phyloP scores from a whole-genome alignment of 2,888 invertebrate genomes.

The Heliconius hortense region DNA sequence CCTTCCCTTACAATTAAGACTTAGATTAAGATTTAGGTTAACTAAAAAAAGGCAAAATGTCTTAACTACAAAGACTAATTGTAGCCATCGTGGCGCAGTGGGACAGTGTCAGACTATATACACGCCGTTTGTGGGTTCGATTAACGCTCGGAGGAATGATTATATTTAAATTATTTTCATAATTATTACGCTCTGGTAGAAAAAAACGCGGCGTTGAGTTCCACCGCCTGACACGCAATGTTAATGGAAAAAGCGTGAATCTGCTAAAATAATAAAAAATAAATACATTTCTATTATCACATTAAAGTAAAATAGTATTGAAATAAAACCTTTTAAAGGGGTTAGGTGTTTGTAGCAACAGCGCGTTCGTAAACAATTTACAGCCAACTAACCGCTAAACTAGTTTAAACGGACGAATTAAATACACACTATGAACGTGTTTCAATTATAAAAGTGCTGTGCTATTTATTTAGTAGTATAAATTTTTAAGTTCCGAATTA shows the following conservation, averaged over 20 bases:
- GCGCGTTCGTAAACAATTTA: conserved; percentile 42
- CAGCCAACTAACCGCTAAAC: conserved; percentile 40
- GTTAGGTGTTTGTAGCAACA: conserved; percentile 19
- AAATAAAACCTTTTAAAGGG: conserved; percentile 10
- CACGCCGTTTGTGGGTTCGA: too few relatives aligned
- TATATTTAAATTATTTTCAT: not conserved
- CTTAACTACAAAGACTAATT: too few relatives aligned
- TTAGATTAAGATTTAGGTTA: too few relatives aligned
- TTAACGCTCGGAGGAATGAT: too few relatives aligned
- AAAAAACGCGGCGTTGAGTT: too few relatives aligned
- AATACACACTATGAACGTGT: conserved; percentile 41
- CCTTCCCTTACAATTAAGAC: too few relatives aligned
- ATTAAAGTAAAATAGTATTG: conserved; percentile 1
- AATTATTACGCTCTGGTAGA: not conserved
- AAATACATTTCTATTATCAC: not conserved
- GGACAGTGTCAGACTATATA: too few relatives aligned
- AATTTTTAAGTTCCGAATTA: not conserved
- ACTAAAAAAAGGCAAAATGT: too few relatives aligned
- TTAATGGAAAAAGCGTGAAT: not conserved
- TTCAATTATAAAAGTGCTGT: conserved; percentile 30
- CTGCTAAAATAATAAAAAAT: not conserved
- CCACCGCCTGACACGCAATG: too few relatives aligned
- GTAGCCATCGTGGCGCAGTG: too few relatives aligned
- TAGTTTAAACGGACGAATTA: conserved; percentile 45
- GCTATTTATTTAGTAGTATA: conserved; percentile 20